A percentile compares a stretch with the other conserved stretches of the same genome.
Conservation (phyloP, 1,140 invertebrate species). For the Ceratina calcarata region DNA sequence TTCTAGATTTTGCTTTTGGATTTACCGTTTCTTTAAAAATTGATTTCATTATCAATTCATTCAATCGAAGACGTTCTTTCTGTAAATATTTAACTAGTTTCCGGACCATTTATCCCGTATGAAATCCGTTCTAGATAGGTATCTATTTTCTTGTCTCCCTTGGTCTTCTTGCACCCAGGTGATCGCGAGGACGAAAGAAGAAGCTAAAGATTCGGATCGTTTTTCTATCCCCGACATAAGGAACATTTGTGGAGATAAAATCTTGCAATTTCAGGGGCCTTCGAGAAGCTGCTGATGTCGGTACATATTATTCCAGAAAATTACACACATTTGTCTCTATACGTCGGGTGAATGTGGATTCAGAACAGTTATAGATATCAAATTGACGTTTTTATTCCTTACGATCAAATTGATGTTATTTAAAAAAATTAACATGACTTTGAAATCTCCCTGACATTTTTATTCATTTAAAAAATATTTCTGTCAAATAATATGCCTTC, state of each 20-base stretch:
- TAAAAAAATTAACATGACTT: too few species aligned
- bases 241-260: conserved; percentile 10
- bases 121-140: not conserved
- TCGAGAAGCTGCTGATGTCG: conserved; percentile 13
- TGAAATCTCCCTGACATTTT: too few species aligned
- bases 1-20: conserved; percentile 18
- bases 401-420: too few species aligned
- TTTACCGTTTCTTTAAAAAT: conserved; percentile 48
- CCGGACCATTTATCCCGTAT: conserved; percentile 68
- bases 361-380: not conserved
- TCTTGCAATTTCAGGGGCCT: conserved; percentile 20
- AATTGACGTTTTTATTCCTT: too few species aligned
- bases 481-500: too few species aligned
- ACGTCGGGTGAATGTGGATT: too few species aligned
- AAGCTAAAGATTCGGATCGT: not conserved
- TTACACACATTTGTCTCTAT: conserved; percentile 10
- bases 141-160: not conserved
- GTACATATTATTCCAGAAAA: conserved; percentile 12
- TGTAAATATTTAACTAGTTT: conserved; percentile 68
- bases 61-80: conserved; percentile 24
- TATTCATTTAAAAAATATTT: too few species aligned
- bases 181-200: not conserved
- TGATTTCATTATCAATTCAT: conserved; percentile 1
- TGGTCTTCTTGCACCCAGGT: not conserved
- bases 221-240: conserved; percentile 4